Percentiles rank a stretch among this genome's conserved stretches.
Evolutionary conservation across 1,140 invertebrate genomes (phyloP).

Genomic region (Neodiprion fabricii): DNA sequence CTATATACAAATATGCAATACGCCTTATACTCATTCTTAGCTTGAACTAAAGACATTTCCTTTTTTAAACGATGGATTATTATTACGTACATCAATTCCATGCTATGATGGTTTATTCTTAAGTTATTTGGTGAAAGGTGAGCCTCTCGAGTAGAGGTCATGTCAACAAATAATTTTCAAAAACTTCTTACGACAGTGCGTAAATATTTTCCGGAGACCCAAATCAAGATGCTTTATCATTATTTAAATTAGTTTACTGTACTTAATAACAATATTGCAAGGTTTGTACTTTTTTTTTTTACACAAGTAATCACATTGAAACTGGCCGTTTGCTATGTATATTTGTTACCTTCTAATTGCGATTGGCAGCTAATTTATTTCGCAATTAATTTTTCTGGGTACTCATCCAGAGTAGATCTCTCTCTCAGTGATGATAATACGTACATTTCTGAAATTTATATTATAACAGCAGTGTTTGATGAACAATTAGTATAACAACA

Average conservation of each 20-base stretch:
- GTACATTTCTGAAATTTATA: neutral
- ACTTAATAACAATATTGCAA: neutral
- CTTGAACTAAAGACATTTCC: too few species aligned
- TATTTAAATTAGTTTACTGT: neutral
- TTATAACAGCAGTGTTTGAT: neutral
- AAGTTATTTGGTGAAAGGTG: too few species aligned
- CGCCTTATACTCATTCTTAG: too few species aligned
- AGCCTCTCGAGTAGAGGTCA: neutral
- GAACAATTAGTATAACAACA: neutral
- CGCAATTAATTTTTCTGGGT: neutral
- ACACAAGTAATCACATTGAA: neutral
- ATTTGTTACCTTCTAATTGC: constrained; percentile 9
- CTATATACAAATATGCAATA: too few species aligned
- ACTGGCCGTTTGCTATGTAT: constrained; percentile 11
- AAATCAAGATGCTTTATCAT: neutral
- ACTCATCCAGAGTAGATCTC: neutral
- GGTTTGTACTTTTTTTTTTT: neutral
- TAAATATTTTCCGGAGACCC: neutral
- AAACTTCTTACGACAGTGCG: neutral
- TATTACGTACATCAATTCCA: too few species aligned
- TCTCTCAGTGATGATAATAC: neutral
- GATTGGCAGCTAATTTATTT: constrained; percentile 19
- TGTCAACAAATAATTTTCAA: neutral
- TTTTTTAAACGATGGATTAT: too few species aligned
- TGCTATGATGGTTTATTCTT: too few species aligned